Base-by-base conservation (phyloP, 2,888 invertebrate species). In the Cistogaster globosa region DNA sequence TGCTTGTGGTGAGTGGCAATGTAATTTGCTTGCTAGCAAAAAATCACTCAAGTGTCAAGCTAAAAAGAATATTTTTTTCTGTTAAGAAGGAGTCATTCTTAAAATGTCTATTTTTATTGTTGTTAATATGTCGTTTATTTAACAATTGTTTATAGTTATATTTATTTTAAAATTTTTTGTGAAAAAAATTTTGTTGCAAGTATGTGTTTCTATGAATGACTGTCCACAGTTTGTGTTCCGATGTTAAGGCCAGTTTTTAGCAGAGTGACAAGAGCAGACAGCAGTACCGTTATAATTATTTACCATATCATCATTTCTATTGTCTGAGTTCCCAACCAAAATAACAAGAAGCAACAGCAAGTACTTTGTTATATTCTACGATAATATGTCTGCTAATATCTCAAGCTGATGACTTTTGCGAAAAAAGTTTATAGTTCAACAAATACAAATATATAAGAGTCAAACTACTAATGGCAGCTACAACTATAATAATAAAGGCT, bases 11-110 rank as follows among this genome's bases (percentile, higher is more conserved):
- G 79, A 77, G 71, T 86, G 87, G 69, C 83, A 78, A 67, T 69
- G 75, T 76, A 78, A 86, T 87, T 87, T 87, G 86, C 83, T 79
- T 85, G 67, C 48, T 69, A 68, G 71, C 84, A 79, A 86, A 75
- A 77, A 81, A 83, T 74, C 86, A 83, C 74, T 81, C 86, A 75
- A 83, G 77, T 81, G 81, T 81, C 81, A 84, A 69, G 79, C 53
- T 57, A n/a, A 48, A 60, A 67, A 69, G 71, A 58, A 83, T 78
- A 76, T 84, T 82, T 69, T n/a, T 79, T 67, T 80, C 67, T 80
- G 36, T 74, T 80, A 74, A 1, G 12, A 65, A 60, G 51, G 38
- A 67, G 67, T 63, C 57, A 36, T 45, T 18, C 42, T n/a, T 58
- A 18, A 58, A 51, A 48, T 36, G 57, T 65, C n/a, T 57, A 53